Evolutionary conservation across 1,140 invertebrate species (phyloP).

Genomic region (Ostrea denselamellosa): DNA sequence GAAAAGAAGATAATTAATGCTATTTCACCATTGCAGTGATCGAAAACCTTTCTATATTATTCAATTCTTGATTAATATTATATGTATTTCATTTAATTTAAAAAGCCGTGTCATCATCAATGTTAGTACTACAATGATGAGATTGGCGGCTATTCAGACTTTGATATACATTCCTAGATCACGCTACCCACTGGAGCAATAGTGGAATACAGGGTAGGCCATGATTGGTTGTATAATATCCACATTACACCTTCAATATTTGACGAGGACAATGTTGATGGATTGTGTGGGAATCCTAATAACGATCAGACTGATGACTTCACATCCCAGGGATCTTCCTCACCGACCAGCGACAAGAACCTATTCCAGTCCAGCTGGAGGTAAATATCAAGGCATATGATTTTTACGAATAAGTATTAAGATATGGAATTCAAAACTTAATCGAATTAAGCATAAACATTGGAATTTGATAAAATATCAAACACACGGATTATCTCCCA

Average conservation of each 20-base stretch:
- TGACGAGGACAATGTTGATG: not conserved
- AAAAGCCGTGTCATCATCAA: too few species aligned
- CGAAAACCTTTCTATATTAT: too few species aligned
- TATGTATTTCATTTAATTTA: too few species aligned
- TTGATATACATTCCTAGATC: not conserved
- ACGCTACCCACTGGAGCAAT: conserved; percentile 9
- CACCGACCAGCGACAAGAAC: not conserved
- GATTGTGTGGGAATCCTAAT: not conserved
- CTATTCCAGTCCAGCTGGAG: not conserved
- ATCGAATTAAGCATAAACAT: not conserved
- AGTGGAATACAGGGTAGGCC: not conserved
- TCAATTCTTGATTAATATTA: too few species aligned
- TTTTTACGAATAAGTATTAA: not conserved
- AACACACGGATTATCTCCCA: too few species aligned
- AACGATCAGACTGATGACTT: not conserved
- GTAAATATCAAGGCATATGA: not conserved
- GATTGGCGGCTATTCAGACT: not conserved
- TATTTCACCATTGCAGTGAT: too few species aligned
- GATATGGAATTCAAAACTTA: not conserved
- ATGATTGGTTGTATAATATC: not conserved
- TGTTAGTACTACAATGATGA: too few species aligned
- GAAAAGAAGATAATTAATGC: too few species aligned
- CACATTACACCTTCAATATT: conserved; percentile 6
- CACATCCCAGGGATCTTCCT: not conserved
- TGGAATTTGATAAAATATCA: too few species aligned